These are phyloP conservation scores for Bryconaethiops microstoma DNA, from an alignment of 2,797 vertebrate genomes.

Conservation along the genomic window DNA sequence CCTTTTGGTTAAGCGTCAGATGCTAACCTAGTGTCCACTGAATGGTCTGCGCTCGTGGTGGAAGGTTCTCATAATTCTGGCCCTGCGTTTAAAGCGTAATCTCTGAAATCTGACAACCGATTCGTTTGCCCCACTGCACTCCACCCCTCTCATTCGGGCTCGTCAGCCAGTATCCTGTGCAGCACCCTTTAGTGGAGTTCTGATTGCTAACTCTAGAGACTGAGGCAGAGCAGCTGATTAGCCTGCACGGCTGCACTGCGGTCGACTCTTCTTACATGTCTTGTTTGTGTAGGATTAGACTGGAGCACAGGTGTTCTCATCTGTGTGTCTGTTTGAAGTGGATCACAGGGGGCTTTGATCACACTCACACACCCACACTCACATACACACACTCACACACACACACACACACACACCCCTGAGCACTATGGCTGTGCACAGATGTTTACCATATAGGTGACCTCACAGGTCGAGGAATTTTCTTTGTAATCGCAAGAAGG, in stretches of 20 bases:
- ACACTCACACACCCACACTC: constrained; percentile 16
- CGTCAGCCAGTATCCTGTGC: constrained; percentile 20
- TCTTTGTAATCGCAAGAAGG: constrained; percentile 57
- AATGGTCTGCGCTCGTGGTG: neutral
- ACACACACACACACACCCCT: constrained; percentile 33
- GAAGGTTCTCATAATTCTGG: neutral
- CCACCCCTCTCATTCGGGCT: neutral
- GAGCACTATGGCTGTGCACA: constrained; percentile 58
- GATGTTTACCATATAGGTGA: constrained; percentile 74
- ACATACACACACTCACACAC: constrained; percentile 28
- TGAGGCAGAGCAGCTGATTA: constrained; percentile 26
- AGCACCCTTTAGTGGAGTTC: constrained; percentile 3
- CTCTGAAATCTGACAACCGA: neutral
- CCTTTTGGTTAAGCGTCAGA: constrained; percentile 63
- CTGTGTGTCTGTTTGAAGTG: constrained; percentile 66
- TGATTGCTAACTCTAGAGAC: constrained; percentile 37
- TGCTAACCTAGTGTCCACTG: constrained; percentile 59
- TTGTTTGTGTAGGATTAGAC: constrained; percentile 56
- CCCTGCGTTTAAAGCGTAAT: neutral
- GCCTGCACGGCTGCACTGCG: constrained; percentile 5
- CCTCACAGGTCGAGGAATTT: constrained; percentile 71
- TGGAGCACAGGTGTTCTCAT: constrained; percentile 66
- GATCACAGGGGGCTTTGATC: constrained; percentile 74
- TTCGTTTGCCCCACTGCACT: constrained; percentile 3
- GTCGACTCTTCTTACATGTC: constrained; percentile 39